phyloP scores from a whole-genome alignment of 2,797 vertebrate genomes.

The Ispidina picta region DNA sequence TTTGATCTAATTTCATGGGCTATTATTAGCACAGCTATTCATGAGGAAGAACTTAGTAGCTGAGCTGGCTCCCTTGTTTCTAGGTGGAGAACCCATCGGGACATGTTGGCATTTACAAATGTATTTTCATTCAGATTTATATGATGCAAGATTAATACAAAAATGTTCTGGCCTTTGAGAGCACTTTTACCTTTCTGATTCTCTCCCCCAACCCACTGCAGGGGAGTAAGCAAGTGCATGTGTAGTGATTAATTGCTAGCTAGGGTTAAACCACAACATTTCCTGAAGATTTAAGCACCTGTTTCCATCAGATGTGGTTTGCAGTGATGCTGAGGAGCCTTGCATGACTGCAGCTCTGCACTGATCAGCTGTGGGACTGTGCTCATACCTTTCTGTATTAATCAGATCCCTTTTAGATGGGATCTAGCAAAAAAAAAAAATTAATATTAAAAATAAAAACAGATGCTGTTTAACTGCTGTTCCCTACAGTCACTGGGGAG shows the following conservation, averaged over 20 bases:
- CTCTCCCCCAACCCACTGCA: rapidly evolving
- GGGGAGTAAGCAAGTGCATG: neutral
- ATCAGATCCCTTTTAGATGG: neutral
- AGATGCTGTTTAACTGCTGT: neutral
- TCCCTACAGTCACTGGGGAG: neutral
- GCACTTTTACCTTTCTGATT: neutral
- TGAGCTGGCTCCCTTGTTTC: slow-evolving; percentile 16
- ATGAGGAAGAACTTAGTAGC: neutral
- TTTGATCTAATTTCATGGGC: slow-evolving; percentile 56
- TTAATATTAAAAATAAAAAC: neutral
- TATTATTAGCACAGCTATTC: slow-evolving; percentile 54
- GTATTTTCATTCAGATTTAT: slow-evolving; percentile 35
- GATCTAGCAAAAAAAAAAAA: neutral
- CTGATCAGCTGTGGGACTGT: neutral
- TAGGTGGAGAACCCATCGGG: neutral
- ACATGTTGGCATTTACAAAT: slow-evolving; percentile 46
- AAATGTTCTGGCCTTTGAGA: neutral
- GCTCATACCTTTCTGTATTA: neutral
- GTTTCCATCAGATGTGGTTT: neutral
- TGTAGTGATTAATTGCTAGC: neutral
- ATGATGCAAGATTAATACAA: neutral
- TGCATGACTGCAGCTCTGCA: neutral
- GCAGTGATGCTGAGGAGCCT: neutral
- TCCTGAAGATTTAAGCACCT: neutral
- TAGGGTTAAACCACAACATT: neutral